Evolutionary conservation across 2,888 invertebrate species (phyloP).

Genomic region (Steinernema scapterisci): DNA sequence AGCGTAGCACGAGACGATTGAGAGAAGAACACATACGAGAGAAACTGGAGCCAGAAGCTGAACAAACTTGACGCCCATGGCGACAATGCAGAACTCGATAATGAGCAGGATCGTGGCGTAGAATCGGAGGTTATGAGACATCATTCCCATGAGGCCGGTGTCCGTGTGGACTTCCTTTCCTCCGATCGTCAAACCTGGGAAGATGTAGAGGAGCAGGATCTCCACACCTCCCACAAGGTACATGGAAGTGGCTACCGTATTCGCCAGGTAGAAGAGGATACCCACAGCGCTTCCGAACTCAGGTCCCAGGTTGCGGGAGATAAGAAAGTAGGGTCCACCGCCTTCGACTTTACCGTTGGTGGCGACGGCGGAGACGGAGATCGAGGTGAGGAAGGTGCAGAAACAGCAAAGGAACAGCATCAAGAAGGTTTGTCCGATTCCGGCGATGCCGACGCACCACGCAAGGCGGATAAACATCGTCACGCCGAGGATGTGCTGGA

Average conservation of each 20-base stretch:
- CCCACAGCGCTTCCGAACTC: conserved; percentile 99
- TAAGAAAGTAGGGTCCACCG: conserved; percentile 99
- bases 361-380: conserved; percentile 98
- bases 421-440: conserved; percentile 88
- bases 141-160: conserved; percentile 69
- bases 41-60: conserved; percentile 94
- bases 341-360: conserved; percentile 95
- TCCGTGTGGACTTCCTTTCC: conserved; percentile 62
- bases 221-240: conserved; percentile 84
- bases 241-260: conserved; percentile 97
- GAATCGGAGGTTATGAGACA: conserved; percentile 97
- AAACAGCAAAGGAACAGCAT: conserved; percentile 81
- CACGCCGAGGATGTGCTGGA: conserved; percentile 99
- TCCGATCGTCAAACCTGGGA: conserved; percentile 63
- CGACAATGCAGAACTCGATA: conserved; percentile 86
- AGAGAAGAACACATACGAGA: conserved; percentile 90
- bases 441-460: conserved; percentile 94
- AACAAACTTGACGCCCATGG: conserved; percentile 89
- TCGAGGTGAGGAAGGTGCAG: conserved; percentile 74
- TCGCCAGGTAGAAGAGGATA: conserved; percentile 96
- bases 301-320: conserved; percentile 85
- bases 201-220: conserved; percentile 65
- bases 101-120: conserved; percentile 88
- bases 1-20: conserved; percentile 91
- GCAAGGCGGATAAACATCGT: conserved; percentile 97